Conservation (phyloP, 2,113 vertebrate genomes). For the Anas platyrhynchos region DNA sequence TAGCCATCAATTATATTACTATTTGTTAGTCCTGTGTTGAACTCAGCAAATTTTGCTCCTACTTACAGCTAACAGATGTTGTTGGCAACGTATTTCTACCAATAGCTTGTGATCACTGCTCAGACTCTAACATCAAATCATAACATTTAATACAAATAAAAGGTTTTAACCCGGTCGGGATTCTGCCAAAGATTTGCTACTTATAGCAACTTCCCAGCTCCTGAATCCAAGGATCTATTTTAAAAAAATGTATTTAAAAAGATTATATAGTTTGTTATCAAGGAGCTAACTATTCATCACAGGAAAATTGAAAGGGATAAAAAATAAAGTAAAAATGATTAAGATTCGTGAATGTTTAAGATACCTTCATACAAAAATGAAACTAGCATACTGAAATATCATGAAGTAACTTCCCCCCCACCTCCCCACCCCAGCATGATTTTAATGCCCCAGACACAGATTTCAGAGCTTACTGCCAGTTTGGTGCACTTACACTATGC, state of each 20-base stretch:
- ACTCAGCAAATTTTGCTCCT: neutral
- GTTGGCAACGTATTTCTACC: neutral
- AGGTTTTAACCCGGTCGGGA: neutral
- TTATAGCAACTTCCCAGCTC: neutral
- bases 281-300: neutral
- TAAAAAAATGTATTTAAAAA: neutral
- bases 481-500: too few species aligned
- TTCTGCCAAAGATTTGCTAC: neutral
- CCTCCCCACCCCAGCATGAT: neutral
- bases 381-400: neutral
- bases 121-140: neutral
- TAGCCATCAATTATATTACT: neutral
- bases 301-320: neutral
- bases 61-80: neutral
- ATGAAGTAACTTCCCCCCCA: neutral
- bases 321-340: neutral
- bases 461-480: too few species aligned
- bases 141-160: neutral
- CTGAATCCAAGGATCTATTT: neutral
- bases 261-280: neutral
- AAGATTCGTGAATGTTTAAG: neutral
- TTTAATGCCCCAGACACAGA: neutral
- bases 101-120: neutral
- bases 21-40: neutral
- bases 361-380: neutral